Conservation (phyloP, 2,113 vertebrate species). For the Neolamprologus brichardi region DNA sequence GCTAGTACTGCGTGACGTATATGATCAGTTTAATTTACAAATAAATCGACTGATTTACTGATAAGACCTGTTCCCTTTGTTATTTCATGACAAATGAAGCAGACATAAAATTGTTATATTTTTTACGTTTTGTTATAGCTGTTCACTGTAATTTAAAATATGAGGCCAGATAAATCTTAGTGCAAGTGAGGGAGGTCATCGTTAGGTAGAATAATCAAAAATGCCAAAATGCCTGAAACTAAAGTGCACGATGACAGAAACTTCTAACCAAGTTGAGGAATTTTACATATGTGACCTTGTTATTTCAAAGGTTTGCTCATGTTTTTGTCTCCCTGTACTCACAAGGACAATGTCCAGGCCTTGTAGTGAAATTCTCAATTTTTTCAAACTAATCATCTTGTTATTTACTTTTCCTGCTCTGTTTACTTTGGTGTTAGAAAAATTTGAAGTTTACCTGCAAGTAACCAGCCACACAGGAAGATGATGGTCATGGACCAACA, state of each 20-base stretch:
- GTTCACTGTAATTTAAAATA: neutral
- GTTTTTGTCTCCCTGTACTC: neutral
- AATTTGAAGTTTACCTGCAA: constrained; percentile 54
- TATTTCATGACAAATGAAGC: neutral
- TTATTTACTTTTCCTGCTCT: neutral
- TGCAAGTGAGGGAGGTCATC: neutral
- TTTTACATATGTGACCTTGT: neutral
- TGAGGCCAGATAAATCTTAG: neutral
- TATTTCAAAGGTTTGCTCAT: neutral
- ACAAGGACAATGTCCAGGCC: fast-evolving
- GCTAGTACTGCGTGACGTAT: neutral
- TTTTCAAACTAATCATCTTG: fast-evolving
- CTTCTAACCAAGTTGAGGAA: neutral
- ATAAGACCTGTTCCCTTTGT: neutral
- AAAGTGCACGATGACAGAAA: neutral
- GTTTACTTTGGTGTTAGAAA: neutral
- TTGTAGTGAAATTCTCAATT: neutral
- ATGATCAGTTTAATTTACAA: neutral
- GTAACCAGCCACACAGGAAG: constrained; percentile 60
- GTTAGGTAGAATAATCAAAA: neutral
- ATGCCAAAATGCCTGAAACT: neutral
- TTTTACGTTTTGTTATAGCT: fast-evolving
- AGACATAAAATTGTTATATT: neutral
- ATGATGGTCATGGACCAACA: neutral
- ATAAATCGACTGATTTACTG: neutral